A percentile compares a stretch with the other conserved stretches of the same genome.
phyloP scores from a whole-genome alignment of 1,140 invertebrate genomes.

The Heliconius melpomene region DNA sequence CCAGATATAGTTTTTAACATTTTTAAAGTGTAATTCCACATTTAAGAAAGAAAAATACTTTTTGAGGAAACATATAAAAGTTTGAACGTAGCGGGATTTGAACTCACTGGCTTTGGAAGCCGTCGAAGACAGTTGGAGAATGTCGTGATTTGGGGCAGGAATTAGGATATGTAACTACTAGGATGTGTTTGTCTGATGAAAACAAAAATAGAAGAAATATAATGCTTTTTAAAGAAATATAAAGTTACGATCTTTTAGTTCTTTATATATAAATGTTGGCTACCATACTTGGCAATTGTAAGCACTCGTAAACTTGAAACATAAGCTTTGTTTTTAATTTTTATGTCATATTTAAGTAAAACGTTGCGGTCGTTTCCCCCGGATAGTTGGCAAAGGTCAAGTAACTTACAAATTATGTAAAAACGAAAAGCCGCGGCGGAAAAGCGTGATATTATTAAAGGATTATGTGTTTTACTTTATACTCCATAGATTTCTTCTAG shows the following conservation, averaged over 20 bases:
- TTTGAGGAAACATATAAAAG: too few relatives aligned
- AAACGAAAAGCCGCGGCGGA: background rate
- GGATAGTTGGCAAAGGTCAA: background rate
- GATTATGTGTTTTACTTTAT: background rate
- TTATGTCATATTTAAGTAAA: background rate
- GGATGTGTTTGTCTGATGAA: too few relatives aligned
- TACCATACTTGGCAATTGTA: background rate
- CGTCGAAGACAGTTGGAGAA: background rate
- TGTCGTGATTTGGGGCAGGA: background rate
- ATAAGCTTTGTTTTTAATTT: constrained; percentile 3
- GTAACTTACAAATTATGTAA: background rate
- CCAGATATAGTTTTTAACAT: too few relatives aligned
- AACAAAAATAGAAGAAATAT: too few relatives aligned
- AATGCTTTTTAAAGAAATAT: background rate
- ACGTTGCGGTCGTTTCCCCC: background rate
- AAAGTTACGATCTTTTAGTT: background rate
- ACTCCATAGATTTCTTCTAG: background rate
- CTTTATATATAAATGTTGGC: background rate
- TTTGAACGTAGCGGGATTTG: too few relatives aligned
- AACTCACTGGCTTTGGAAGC: too few relatives aligned
- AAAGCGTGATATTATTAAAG: background rate
- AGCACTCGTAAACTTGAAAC: background rate
- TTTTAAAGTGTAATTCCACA: too few relatives aligned
- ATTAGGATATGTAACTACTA: background rate
- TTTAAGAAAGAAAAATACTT: too few relatives aligned